Conservation (phyloP, 2,797 vertebrate genomes). For the Takifugu ocellatus region DNA sequence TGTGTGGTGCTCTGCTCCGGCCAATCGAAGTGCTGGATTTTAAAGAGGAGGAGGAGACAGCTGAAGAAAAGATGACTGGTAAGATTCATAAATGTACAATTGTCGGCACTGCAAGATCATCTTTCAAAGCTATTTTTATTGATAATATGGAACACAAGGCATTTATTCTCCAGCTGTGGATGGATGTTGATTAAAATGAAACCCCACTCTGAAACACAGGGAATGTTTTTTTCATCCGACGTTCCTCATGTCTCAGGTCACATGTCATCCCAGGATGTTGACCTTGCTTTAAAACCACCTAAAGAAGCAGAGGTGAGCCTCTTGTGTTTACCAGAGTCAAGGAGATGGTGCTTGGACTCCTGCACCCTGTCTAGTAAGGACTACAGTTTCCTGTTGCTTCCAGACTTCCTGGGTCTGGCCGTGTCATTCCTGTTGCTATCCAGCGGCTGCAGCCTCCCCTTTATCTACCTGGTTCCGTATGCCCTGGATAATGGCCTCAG, state of each 20-base stretch:
- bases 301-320: slow-evolving; percentile 1
- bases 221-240: no score
- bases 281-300: slow-evolving; percentile 14
- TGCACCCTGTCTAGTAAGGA: slow-evolving; percentile 79
- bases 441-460: slow-evolving; percentile 91
- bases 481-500: slow-evolving; percentile 81
- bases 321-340: slow-evolving; percentile 13
- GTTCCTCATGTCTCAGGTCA: slow-evolving; percentile 22
- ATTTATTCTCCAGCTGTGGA: no score
- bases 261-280: background rate
- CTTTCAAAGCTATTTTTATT: no score
- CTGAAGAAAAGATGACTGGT: background rate
- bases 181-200: no score
- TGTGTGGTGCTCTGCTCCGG: slow-evolving; percentile 89
- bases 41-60: background rate
- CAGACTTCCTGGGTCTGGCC: slow-evolving; percentile 84
- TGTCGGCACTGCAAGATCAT: no score
- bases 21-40: slow-evolving; percentile 73
- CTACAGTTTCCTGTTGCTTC: slow-evolving; percentile 83
- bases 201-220: no score
- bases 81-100: background rate
- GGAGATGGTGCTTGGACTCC: slow-evolving; percentile 45
- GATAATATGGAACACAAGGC: no score
- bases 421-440: slow-evolving; percentile 88
- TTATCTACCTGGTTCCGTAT: slow-evolving; percentile 93